Evolutionary conservation across 2,888 invertebrate species (phyloP), one percentile per base, ranked within the genome.

Genomic region (Coecobrya sp.): DNA sequence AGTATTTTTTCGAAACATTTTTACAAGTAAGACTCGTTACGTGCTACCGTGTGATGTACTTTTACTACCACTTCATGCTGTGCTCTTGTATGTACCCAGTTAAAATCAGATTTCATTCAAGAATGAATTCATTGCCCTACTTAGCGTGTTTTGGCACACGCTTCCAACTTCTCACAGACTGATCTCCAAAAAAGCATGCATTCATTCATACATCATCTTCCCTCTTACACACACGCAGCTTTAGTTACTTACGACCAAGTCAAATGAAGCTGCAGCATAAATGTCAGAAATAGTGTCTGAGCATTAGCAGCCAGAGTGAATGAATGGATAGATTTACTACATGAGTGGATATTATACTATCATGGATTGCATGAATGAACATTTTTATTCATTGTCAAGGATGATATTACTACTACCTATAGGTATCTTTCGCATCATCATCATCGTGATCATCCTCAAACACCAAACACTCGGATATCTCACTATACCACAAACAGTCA

Each of bases 41-140:
- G 16, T 81, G 55, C 49, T n/a, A n/a, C 2, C 55, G 7, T 19
- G 55, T 49, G n/a, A n/a, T n/a, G 5, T 13, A 13, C n/a, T 30
- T 27, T 36, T 5, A 4, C 19, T 76, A 19, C 36, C 59, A 30
- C 22, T 19, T 49, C 45, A 65, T 27, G 65, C 65, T 65, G 65
- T 27, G 65, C 27, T 27, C 25, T 11, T 65, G 65, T 70, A 70
- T 70, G 70, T n/a, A 22, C 19, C 62, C 22, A 73, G 36, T 73
- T 19, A 73, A 36, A 73, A 73, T 86, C 73, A 86, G 45, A 59
- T 62, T 79, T 89, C 68, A 82, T 89, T 85, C 89, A 89, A 89
- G 89, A 89, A 89, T 89, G 73, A 73, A 89, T 89, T 73, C 89
- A 89, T 89, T 89, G 73, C 84, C 89, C 89, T 89, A 89, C 89